phyloP scores from a whole-genome alignment of 2,888 invertebrate genomes.

The Koerneria pararmatus region DNA sequence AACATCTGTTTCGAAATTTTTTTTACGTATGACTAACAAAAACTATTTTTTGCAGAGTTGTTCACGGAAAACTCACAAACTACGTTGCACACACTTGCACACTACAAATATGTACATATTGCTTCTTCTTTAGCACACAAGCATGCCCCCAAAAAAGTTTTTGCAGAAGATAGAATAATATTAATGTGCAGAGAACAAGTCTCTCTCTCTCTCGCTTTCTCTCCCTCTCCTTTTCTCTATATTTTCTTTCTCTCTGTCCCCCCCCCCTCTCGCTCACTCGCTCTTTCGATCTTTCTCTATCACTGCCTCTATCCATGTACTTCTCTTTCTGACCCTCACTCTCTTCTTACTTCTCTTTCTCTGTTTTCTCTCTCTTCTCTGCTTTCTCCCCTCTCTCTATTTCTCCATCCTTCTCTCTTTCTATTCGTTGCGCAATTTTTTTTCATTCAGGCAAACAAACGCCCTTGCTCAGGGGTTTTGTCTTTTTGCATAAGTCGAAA shows the following conservation, averaged over 20 bases:
- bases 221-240: conserved; percentile 4
- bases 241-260: not conserved
- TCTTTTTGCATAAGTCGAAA: too few relatives aligned
- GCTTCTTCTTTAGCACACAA: too few relatives aligned
- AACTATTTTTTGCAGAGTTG: too few relatives aligned
- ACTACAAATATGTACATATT: too few relatives aligned
- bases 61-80: too few relatives aligned
- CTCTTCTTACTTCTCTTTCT: not conserved
- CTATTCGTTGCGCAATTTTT: not conserved
- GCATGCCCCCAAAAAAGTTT: too few relatives aligned
- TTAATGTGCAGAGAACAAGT: conserved; percentile 1
- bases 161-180: too few relatives aligned
- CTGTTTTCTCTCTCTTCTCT: not conserved
- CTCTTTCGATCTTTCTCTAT: conserved; percentile 7
- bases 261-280: conserved; percentile 12
- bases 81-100: too few relatives aligned
- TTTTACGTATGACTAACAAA: too few relatives aligned
- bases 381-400: not conserved
- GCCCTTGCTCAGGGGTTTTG: too few relatives aligned
- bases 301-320: conserved; percentile 14
- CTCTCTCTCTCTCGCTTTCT: conserved; percentile 1
- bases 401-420: conserved; percentile 23
- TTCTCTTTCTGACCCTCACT: conserved; percentile 22
- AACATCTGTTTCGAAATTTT: too few relatives aligned
- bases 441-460: not conserved